Percentiles rank a stretch among this genome's conserved stretches.
Evolutionary conservation across 2,113 vertebrate genomes (phyloP).

Genomic region (Ancistrus triradiatus): DNA sequence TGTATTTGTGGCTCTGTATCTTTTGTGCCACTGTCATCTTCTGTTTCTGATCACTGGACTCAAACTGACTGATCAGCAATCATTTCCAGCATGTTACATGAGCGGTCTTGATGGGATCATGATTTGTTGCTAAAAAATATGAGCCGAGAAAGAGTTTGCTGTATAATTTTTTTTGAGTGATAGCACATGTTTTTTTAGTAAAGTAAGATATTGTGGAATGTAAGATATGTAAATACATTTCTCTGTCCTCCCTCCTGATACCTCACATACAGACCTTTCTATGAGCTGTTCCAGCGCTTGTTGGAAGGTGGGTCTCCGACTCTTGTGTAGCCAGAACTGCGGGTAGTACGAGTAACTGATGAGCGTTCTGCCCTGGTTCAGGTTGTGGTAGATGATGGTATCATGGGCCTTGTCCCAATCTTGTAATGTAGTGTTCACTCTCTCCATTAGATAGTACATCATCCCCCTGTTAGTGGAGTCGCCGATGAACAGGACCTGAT

Average conservation of each 20-base stretch:
- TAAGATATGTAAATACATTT: not conserved
- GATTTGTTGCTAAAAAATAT: too few species aligned
- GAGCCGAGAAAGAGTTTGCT: too few species aligned
- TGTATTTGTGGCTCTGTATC: too few species aligned
- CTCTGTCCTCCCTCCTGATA: too few species aligned
- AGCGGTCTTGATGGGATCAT: too few species aligned
- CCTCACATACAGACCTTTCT: conserved; percentile 73
- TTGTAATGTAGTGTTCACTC: conserved; percentile 83
- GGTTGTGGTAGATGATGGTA: conserved; percentile 75
- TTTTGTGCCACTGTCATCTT: not conserved
- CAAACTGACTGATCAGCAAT: too few species aligned
- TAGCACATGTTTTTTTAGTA: too few species aligned
- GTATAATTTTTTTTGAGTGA: too few species aligned
- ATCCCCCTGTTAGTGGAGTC: conserved; percentile 96
- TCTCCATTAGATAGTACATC: conserved; percentile 94
- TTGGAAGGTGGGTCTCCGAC: conserved; percentile 80
- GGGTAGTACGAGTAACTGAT: conserved; percentile 93
- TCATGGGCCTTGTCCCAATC: conserved; percentile 88
- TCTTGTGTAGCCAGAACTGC: conserved; percentile 84
- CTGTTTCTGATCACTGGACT: too few species aligned
- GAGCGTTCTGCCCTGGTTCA: conserved; percentile 79
- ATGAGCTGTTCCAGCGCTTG: conserved; percentile 81
- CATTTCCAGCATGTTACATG: too few species aligned
- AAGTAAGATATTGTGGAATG: not conserved
- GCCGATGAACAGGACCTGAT: conserved; percentile 88